phyloP scores from a whole-genome alignment of 1,140 invertebrate genomes.

The Drosophila aff. region DNA sequence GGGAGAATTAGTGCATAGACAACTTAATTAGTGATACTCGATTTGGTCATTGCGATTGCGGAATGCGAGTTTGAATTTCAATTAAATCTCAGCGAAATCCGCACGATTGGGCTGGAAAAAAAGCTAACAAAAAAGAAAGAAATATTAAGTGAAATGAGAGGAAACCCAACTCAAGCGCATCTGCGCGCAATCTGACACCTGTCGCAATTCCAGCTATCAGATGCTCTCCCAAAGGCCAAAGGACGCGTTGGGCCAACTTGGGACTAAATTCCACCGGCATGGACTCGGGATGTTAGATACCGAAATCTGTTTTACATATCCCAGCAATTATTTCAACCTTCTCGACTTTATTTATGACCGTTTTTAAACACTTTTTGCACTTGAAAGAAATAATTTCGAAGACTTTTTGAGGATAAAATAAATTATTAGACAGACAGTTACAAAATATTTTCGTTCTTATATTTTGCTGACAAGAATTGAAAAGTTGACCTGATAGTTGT shows the following conservation, averaged over 20 bases:
- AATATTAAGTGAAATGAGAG: constrained; percentile 5
- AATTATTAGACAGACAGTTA: background rate
- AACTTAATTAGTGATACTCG: constrained; percentile 64
- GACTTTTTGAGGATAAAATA: background rate
- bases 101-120: constrained; percentile 29
- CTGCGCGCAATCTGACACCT: constrained; percentile 67
- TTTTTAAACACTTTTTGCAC: constrained; percentile 59
- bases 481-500: too few species aligned
- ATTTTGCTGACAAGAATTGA: too few species aligned
- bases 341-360: constrained; percentile 48
- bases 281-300: constrained; percentile 6
- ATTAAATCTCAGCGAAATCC: constrained; percentile 55
- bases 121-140: background rate
- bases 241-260: constrained; percentile 4
- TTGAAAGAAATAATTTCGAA: background rate
- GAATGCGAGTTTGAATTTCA: constrained; percentile 66
- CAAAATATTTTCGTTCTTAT: too few species aligned
- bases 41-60: constrained; percentile 14
- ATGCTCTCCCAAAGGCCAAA: constrained; percentile 36
- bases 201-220: constrained; percentile 52
- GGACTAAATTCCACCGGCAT: constrained; percentile 15
- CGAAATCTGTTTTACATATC: constrained; percentile 61
- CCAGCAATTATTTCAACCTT: constrained; percentile 63
- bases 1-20: constrained; percentile 59
- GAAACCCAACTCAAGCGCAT: constrained; percentile 65